A percentile compares a stretch with the other conserved stretches of the same genome.
These are phyloP conservation scores for Terebella lapidaria DNA, from an alignment of 2,888 invertebrate species.

Conservation along the genomic window DNA sequence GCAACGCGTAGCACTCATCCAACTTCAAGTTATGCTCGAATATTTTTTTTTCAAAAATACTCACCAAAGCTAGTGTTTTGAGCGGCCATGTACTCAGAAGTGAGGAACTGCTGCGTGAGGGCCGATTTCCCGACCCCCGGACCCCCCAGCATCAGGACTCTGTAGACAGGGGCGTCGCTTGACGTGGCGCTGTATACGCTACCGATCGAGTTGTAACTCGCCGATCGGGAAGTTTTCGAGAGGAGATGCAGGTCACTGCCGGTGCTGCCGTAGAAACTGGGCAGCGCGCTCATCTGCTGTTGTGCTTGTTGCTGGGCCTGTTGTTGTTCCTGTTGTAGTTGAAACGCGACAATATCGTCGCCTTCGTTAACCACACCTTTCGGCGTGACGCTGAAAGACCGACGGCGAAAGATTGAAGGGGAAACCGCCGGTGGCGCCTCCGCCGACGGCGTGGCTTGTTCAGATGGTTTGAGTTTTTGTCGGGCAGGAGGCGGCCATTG, in stretches of 20 bases:
- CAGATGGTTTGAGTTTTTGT: not conserved
- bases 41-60: too few species aligned
- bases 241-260: not conserved
- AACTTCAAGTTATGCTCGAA: too few species aligned
- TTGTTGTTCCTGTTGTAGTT: not conserved
- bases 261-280: not conserved
- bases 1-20: too few species aligned
- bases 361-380: conserved; percentile 22
- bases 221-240: not conserved
- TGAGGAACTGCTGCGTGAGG: conserved; percentile 24
- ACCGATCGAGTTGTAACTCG: not conserved
- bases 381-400: conserved; percentile 21
- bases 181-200: not conserved
- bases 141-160: conserved; percentile 24
- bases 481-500: not conserved
- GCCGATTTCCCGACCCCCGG: conserved; percentile 25
- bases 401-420: conserved; percentile 12
- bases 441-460: not conserved
- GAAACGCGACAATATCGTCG: conserved; percentile 12
- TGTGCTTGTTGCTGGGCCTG: not conserved
- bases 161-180: conserved; percentile 9
- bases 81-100: conserved; percentile 24
- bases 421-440: not conserved
- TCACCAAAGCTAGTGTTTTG: conserved; percentile 26
- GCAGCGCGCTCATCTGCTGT: not conserved